A percentile compares a stretch with the other conserved stretches of the same genome.
These are phyloP conservation scores for Danio jaintianensis DNA, from an alignment of 2,797 vertebrate species.

Conservation along the genomic window DNA sequence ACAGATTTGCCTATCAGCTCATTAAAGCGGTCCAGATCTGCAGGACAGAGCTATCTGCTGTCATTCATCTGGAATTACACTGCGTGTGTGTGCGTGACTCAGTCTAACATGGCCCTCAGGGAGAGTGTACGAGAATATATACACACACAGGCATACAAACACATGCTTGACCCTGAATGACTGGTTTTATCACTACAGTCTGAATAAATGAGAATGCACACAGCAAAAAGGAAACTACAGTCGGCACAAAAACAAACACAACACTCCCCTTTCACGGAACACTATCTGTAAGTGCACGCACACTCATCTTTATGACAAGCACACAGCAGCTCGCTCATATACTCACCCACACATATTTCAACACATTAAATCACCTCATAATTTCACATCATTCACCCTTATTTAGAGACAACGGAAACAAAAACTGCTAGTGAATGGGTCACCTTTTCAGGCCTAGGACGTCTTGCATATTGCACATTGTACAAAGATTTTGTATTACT, in stretches of 20 bases:
- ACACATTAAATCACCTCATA: neutral
- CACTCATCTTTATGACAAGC: constrained; percentile 9
- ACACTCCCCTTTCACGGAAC: constrained; percentile 13
- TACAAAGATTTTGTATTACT: too few species aligned
- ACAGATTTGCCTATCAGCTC: constrained; percentile 84
- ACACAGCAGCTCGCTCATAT: neutral
- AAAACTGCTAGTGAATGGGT: neutral
- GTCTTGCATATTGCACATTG: too few species aligned
- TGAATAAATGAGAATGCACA: constrained; percentile 35
- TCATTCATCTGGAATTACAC: constrained; percentile 68
- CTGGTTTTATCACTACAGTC: constrained; percentile 51
- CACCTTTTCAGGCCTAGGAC: neutral
- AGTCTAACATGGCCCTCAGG: constrained; percentile 37
- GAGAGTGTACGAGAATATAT: constrained; percentile 13
- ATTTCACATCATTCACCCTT: neutral
- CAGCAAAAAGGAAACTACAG: constrained; percentile 29
- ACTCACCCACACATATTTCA: neutral
- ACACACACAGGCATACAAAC: constrained; percentile 29
- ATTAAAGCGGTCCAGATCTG: constrained; percentile 74
- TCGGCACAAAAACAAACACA: constrained; percentile 31
- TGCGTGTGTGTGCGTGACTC: constrained; percentile 14
- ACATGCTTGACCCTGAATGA: constrained; percentile 34
- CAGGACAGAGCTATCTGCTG: constrained; percentile 69
- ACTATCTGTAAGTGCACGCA: constrained; percentile 7
- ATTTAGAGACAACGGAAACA: neutral